A percentile compares a stretch with the other conserved stretches of the same genome.
Conservation (phyloP, 2,797 vertebrate genomes). For the Lacerta bilineata region DNA sequence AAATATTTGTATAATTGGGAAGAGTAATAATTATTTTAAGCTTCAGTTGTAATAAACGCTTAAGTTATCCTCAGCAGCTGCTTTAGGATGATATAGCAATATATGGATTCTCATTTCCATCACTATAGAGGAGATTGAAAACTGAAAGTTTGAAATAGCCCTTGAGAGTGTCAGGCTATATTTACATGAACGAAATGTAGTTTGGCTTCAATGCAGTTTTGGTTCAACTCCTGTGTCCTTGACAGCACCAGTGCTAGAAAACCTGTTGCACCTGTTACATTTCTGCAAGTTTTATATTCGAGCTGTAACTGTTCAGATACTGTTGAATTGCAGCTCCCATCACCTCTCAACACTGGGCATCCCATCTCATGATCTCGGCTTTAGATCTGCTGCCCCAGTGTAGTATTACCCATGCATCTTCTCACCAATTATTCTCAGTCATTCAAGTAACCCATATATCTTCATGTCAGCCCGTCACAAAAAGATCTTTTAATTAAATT, state of each 20-base stretch:
- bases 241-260: too few species aligned
- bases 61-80: background rate
- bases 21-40: constrained; percentile 4
- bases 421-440: background rate
- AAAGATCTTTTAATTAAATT: background rate
- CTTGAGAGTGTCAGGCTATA: background rate
- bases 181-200: background rate
- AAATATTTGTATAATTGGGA: constrained; percentile 14
- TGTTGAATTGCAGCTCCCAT: too few species aligned
- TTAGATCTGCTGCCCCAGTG: background rate
- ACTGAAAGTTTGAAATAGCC: background rate
- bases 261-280: too few species aligned
- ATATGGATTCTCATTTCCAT: background rate
- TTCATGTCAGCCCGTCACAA: constrained; percentile 5
- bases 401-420: background rate
- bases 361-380: background rate
- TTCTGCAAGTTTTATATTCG: too few species aligned
- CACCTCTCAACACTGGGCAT: too few species aligned
- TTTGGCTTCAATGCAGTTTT: too few species aligned
- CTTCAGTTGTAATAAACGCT: background rate
- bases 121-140: background rate
- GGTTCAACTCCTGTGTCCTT: too few species aligned
- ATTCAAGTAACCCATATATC: background rate
- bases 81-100: background rate
- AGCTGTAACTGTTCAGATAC: too few species aligned